Evolutionary conservation across 2,113 vertebrate genomes (phyloP), one percentile per base, ranked within the genome.

Genomic region (Tympanuchus pallidicinctus): DNA sequence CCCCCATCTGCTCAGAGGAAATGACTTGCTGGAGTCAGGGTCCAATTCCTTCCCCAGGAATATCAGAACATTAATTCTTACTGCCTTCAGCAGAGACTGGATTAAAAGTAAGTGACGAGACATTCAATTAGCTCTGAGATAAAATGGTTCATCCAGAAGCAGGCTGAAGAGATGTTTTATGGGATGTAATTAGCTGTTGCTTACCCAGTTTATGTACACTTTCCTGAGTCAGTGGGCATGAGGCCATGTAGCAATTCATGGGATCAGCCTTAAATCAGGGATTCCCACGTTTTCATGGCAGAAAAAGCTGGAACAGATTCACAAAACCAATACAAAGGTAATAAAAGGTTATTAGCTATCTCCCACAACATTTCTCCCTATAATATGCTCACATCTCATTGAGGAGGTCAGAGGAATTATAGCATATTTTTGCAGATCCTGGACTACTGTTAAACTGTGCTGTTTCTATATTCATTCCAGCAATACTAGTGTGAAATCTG

Each of bases 201-300:
- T 92, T 70, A 17, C 65, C 42, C 76, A 15, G 3, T 54, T 70
- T 25, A 24, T 36, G 54, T 45, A 25, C 1, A 3, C 43, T 88
- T 78, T 54, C 86, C 66, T 85, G 71, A 95, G 88, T 54, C 93
- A 65, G 71, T 45, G 82, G 84, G 72, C 67, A 80, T 2, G 27
- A 76, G 60, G 82, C 60, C 85, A 92, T 48, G 57, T 32, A 57
- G 47, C 52, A 88, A 40, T 34, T 57, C 87, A 48, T 14, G 24
- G 70, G 45, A 82, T 84, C 86, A 71, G 2, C 60, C 59, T 66
- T 66, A 47, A 82, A 75, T 45, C 67, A 50, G 75, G 54, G n/a
- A 70, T 65, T 90, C 48, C 67, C 67, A 10, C 6, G 57, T 28
- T 73, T 57, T 34, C 2, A 1, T 56, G 79, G 85, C 67, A 70